Evolutionary conservation across 2,113 vertebrate genomes (phyloP), one percentile per base, ranked within the genome.

Genomic region (Misgurnus anguillicaudatus): DNA sequence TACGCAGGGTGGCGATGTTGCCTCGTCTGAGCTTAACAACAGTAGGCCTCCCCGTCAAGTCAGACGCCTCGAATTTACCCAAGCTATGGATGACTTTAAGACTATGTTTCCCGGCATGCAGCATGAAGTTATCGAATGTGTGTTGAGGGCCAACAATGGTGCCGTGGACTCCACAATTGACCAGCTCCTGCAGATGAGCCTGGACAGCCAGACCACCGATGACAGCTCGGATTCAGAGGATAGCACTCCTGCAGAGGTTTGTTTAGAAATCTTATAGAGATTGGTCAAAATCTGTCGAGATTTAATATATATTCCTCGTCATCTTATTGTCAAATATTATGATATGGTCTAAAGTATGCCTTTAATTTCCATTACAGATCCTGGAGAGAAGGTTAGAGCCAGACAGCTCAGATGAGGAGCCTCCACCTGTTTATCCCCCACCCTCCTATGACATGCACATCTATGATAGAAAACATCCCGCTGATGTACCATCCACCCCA

Each of bases 51-150:
- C 81, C 92, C 91, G 94, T 80, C 96, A 96, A 85, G 95, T 98
- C 39, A 91, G 95, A 11, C 93, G 96, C 73, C 93, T 99, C 55
- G 97, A 99, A 89, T 98, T 99, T 87, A 99, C 97, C 92, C 96
- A 99, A 90, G 97, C 97, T 84, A 99, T 98, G 97, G 95, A 97
- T 78, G 97, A 99, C 89, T 99, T 99, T 91, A 98, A 96, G 87
- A 97, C 94, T 75, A 98, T 99, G 97, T 98, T 99, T 85, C 97
- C 97, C 77, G 94, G 76, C 78, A 96, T 99, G 95, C 96, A 99
- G 84, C 97, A 96, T 1, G 96, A 98, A 88, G 98, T 98, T 81
- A 99, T 99, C 0, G 97, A 99, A 91, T 99, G 97, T 0, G 97
- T 99, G 42, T 75, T 99, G 87, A 93, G 97, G 2, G 95, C 97